Base-by-base conservation (phyloP, 2,113 vertebrate species). In the Erythrolamprus reginae region DNA sequence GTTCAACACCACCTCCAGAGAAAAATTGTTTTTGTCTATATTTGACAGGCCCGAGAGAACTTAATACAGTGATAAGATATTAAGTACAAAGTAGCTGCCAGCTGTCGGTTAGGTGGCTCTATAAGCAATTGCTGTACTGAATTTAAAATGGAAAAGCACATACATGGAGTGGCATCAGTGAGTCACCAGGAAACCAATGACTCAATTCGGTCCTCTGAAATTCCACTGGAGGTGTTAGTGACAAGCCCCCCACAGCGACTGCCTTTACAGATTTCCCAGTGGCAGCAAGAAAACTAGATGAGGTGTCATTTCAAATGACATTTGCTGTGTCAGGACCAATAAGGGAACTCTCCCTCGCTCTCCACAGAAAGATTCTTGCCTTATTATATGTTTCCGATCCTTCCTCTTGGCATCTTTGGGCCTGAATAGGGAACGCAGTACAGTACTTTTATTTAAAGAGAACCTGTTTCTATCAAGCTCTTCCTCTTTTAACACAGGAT, bases 141-240 rank as follows among this genome's bases (percentile, higher is more conserved):
- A 88, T 95, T 86, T 96, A 87, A 95, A 95, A 92, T 95, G 87
- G 88, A 90, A 93, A 89, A 88, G 88, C 84, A 92, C 70, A 5
- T 90, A 28, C 91, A 90, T 90, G 24, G 53, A 96, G 93, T 93
- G 91, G 92, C 93, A 93, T 77, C 86, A 93, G 77, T 96, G 96
- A 96, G 93, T 96, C 95, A 96, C 93, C 4, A 0, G 89, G 94
- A 94, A 91, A 86, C 53, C 0, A 38, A 92, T 96, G 96, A 96
- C 89, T 96, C 95, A 96, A 95, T 88, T 92, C 90, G 88, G 92
- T 94, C 92, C 93, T 94, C 50, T 94, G 92, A 95, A 89, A 92
- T 95, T 94, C 90, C 86, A 48, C 84, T 90, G 94, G 91, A 55
- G 92, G 92, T 93, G 89, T 93, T 95, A 94, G 53, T 91, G 93